Base-by-base conservation (phyloP, 2,797 vertebrate species). In the Lacerta viridis region DNA sequence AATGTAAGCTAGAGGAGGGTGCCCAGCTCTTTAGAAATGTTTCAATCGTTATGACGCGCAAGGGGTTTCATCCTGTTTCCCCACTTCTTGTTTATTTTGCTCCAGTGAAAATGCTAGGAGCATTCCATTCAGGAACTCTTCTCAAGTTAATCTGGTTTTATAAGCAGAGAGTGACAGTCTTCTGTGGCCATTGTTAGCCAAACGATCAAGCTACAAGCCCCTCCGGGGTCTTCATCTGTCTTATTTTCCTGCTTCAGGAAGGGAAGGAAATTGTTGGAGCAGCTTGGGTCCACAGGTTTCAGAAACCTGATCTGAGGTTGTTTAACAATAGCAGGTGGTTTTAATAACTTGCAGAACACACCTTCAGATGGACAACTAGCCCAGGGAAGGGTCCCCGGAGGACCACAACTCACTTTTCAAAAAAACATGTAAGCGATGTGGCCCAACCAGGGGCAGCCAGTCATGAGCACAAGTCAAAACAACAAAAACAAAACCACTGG, bases 41-140 rank as follows among this genome's bases (percentile, higher is more conserved):
- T 27, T 89, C 68, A 86, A 81, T 59, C 29, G 71, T 69, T 92
- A 74, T 46, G 0, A 92, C n/a, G 59, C n/a, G 85, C 81, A 93
- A n/a, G 68, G 77, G 61, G 81, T 90, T 90, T 81, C 87, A n/a
- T 3, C 7, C 18, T 59, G 10, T 55, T 69, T 89, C 80, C 69
- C 77, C 85, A 72, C 0, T 2, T 84, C 68, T 69, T 85, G 39
- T 46, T 91, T 80, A 29, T 74, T 90, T 93, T 78, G 20, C 83
- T 91, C 8, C 87, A 77, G 71, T 5, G 33, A 87, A 89, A 61
- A n/a, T 10, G 68, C 41, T n/a, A 91, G 64, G 1, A 80, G 64
- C 84, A 86, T 83, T 90, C 80, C 46, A 79, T 41, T 33, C 87
- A 89, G 78, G n/a, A n/a, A 20, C 3, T 86, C 75, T 83, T 84